Percentiles rank a stretch among this genome's conserved stretches.
Evolutionary conservation across 2,888 invertebrate species (phyloP).

Genomic region (Meloe dianella): DNA sequence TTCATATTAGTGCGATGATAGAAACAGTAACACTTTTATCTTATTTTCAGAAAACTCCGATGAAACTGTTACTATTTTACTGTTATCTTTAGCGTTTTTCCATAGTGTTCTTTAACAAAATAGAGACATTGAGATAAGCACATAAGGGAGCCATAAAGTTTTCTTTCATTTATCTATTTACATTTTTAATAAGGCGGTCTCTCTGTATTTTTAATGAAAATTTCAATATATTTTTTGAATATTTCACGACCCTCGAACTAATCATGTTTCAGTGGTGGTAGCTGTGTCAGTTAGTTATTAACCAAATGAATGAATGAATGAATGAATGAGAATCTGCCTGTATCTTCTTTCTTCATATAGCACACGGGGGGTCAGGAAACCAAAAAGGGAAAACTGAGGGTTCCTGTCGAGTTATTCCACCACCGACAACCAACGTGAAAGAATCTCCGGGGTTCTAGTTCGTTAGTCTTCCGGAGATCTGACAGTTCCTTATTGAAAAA

Average conservation of each 20-base stretch:
- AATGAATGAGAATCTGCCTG: slow-evolving; percentile 1
- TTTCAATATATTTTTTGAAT: slow-evolving; percentile 10
- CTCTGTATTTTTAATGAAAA: neutral
- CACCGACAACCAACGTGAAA: slow-evolving; percentile 31
- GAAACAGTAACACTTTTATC: neutral
- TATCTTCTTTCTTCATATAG: neutral
- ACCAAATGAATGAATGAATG: slow-evolving; percentile 8
- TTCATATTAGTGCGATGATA: neutral
- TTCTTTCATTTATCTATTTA: neutral
- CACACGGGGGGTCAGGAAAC: neutral
- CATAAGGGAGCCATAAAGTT: neutral
- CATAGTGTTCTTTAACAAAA: neutral
- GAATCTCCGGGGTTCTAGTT: slow-evolving; percentile 51
- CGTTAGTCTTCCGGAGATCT: slow-evolving; percentile 56
- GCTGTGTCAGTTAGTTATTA: slow-evolving; percentile 9
- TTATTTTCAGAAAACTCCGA: neutral
- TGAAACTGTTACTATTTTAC: neutral
- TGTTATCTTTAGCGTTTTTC: neutral
- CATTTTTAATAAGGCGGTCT: neutral
- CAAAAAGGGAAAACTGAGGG: neutral
- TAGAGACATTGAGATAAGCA: neutral
- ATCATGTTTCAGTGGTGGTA: slow-evolving; percentile 5
- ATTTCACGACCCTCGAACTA: neutral
- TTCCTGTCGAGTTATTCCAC: slow-evolving; percentile 2
- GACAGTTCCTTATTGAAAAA: slow-evolving; percentile 65